Conservation (phyloP, 2,888 invertebrate genomes). For the Hirudinaria manillensis region DNA sequence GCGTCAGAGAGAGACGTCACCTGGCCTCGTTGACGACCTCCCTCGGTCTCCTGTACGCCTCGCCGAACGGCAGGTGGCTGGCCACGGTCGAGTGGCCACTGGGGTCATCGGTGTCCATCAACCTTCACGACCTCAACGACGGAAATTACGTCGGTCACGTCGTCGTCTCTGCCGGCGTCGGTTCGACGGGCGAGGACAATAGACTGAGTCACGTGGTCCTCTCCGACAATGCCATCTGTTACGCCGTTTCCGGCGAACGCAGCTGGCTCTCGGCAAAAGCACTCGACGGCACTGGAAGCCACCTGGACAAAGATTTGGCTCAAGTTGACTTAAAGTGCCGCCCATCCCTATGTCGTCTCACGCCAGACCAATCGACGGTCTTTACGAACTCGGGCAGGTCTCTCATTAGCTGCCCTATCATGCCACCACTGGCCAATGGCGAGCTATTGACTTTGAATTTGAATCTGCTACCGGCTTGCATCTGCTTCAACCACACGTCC, state of each 20-base stretch:
- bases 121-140: neutral
- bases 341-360: conserved; percentile 5
- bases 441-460: neutral
- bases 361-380: conserved; percentile 14
- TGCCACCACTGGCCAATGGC: neutral
- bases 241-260: conserved; percentile 9
- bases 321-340: neutral
- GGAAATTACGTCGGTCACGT: conserved; percentile 27
- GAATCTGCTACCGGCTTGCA: neutral
- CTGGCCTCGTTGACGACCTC: conserved; percentile 46
- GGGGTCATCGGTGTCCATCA: neutral
- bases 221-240: neutral
- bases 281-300: neutral
- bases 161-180: neutral
- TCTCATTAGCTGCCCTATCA: conserved; percentile 4
- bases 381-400: neutral
- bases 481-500: conserved; percentile 9
- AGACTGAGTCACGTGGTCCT: conserved; percentile 7
- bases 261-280: conserved; percentile 17
- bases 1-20: conserved; percentile 46
- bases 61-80: conserved; percentile 45
- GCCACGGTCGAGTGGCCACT: conserved; percentile 42
- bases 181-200: neutral
- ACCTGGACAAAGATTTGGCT: conserved; percentile 6
- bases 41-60: conserved; percentile 47